Conservation (phyloP, 2,797 vertebrate species). For the Sitta carolinensis region DNA sequence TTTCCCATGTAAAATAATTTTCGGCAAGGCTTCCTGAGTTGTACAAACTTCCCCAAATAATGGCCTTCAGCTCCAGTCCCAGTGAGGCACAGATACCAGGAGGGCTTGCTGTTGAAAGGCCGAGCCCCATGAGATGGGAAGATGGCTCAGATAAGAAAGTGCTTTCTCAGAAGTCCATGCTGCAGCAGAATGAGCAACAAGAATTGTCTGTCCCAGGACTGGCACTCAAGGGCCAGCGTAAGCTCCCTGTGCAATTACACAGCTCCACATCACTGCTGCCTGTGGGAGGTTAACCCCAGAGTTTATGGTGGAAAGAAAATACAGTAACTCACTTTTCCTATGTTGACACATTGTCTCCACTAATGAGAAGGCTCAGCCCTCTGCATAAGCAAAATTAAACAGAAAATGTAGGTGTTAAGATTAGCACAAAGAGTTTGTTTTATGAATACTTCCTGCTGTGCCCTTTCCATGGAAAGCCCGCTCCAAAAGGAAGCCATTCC, state of each 20-base stretch:
- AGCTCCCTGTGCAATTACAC: neutral
- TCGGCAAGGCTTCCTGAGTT: neutral
- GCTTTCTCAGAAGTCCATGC: neutral
- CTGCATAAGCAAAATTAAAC: neutral
- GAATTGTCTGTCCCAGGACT: neutral
- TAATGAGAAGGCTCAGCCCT: neutral
- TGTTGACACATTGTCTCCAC: conserved; percentile 14
- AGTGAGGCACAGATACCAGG: neutral
- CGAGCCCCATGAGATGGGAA: neutral
- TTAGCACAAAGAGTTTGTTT: neutral
- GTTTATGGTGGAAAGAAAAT: neutral
- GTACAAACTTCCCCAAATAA: neutral
- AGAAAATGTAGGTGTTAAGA: conserved; percentile 6
- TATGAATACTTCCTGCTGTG: neutral
- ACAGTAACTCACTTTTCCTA: conserved; percentile 8
- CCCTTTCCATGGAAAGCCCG: neutral
- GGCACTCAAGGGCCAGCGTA: neutral
- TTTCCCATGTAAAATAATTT: neutral
- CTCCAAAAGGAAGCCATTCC: neutral
- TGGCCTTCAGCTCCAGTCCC: neutral
- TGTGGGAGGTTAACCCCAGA: neutral
- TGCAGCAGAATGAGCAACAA: neutral
- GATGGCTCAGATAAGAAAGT: neutral
- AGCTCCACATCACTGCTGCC: neutral
- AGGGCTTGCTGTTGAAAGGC: neutral